Evolutionary conservation across 92 coral and sea anemone species (phyloP), one percentile per base, ranked within the genome.

Genomic region (Scolanthus callimorphus): DNA sequence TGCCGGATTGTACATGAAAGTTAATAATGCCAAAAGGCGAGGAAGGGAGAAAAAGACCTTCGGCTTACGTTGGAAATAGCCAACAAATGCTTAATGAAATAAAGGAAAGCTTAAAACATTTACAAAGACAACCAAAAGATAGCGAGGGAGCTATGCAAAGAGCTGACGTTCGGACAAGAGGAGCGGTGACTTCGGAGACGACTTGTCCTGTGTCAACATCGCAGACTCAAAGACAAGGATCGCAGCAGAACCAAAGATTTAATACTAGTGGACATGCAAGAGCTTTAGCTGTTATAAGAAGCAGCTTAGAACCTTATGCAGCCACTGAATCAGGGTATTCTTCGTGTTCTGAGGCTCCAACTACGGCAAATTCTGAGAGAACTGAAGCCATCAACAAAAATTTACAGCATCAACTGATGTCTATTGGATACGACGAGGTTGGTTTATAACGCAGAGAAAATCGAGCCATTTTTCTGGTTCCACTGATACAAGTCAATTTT

Each of bases 31-130:
- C 61, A 3, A 43, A 51, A 53, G 73, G 54, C 6, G 73, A 66
- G 4, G 20, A 26, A 23, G 21, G n/a, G 20, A 68, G 57, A 52
- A 68, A 27, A 27, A 38, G 69, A 57, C 95, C 73, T 19, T 69
- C 60, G 39, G 55, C 85, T 13, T 63, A 63, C 20, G 92, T 94
- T 41, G 86, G 79, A 45, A 94, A 94, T 70, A 80, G 84, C 60
- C 96, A 88, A 38, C 74, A 69, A 50, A 94, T 94, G 99, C 67
- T 94, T 10, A 73, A 83, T 4, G 99, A 94, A 29, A 94, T 94
- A 15, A 76, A 85, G 8, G 90, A 89, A 56, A 94, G 85, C 55
- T 62, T 94, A 55, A 81, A 78, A 57, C 99, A 94, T 62, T 67
- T 94, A 38, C 65, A 69, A 24, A 71, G 96, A 17, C 79, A 89